Base-by-base conservation (phyloP, 2,888 invertebrate species). In the Hydrotaea cyrtoneurina region DNA sequence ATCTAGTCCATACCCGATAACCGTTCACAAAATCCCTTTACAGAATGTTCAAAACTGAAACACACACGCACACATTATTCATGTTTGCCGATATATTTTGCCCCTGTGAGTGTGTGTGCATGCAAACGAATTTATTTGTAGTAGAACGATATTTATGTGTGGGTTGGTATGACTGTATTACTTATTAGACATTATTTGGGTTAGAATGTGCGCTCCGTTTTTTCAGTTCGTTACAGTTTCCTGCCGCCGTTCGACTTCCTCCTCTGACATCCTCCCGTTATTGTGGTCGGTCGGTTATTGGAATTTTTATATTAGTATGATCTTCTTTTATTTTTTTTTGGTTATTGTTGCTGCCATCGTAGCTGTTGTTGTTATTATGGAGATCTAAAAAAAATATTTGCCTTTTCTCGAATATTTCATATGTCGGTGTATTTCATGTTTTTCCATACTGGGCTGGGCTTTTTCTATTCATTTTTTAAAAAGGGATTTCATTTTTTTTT, bases 71-170 rank as follows among this genome's bases (percentile, higher is more conserved):
- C 46, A 76, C 57, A 31, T 15, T 50, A 17, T 46, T 46, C 13
- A 73, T 73, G 43, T 31, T 17, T 71, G 15, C 36, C 36, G 10
- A 26, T 72, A 59, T 83, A 66, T 71, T 15, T 62, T 72, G 31
- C 76, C n/a, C 78, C 57, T 72, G 55, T 64, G 15, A 46, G 15
- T 64, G 73, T 36, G 11, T 79, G 53, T 64, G n/a, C 53, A 21
- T 76, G 62, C n/a, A 26, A 23, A 8, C 11, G 43, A 17, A 39
- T 46, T 17, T 57, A 46, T 90, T 88, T 89, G 90, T 43, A 89
- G 89, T 88, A 89, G 89, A 89, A 39, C 39, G 11, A 89, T 90
- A 89, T 87, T 87, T 89, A 66, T 69, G 39, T 21, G 26, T 15
- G 59, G 59, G 23, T 59, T n/a, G 26, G 46, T 43, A 62, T 75